Conservation (phyloP, 1,140 invertebrate genomes). For the Drosophila oshimai region DNA sequence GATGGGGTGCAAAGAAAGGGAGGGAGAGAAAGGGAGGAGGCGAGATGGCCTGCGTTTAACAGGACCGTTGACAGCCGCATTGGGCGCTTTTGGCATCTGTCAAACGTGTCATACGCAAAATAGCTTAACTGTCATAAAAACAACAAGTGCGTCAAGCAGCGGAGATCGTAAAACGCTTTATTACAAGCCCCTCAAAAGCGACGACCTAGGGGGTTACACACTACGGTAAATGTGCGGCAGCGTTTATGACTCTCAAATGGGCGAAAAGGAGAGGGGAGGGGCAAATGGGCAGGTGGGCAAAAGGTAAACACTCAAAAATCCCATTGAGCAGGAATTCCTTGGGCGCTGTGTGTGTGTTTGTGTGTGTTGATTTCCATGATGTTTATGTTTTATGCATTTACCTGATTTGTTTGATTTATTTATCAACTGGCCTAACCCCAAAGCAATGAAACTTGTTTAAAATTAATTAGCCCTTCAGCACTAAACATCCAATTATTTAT, state of each 20-base stretch:
- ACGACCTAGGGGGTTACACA: slow-evolving; percentile 3
- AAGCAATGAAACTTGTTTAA: neutral
- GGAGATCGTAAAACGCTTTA: slow-evolving; percentile 72
- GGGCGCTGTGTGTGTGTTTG: slow-evolving; percentile 18
- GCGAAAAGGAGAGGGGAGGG: neutral
- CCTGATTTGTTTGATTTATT: slow-evolving; percentile 75
- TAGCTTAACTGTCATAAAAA: slow-evolving; percentile 80
- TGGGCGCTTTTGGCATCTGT: slow-evolving; percentile 66
- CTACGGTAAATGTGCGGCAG: slow-evolving; percentile 57
- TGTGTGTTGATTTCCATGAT: slow-evolving; percentile 32
- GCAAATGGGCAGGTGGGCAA: neutral
- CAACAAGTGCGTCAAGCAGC: slow-evolving; percentile 43
- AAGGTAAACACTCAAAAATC: slow-evolving; percentile 28
- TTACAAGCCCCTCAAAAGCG: slow-evolving; percentile 34
- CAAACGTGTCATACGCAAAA: slow-evolving; percentile 79
- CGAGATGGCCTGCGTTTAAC: slow-evolving; percentile 50
- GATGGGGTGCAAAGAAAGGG: neutral
- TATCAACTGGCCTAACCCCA: slow-evolving; percentile 42
- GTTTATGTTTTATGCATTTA: slow-evolving; percentile 44
- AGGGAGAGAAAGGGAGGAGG: neutral
- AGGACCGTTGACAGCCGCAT: slow-evolving; percentile 58
- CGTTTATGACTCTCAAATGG: slow-evolving; percentile 62
- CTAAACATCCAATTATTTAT: neutral
- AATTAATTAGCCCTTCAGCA: neutral
- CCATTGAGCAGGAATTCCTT: slow-evolving; percentile 29